Conservation (phyloP, 2,113 vertebrate genomes). For the Zosterops lateralis region DNA sequence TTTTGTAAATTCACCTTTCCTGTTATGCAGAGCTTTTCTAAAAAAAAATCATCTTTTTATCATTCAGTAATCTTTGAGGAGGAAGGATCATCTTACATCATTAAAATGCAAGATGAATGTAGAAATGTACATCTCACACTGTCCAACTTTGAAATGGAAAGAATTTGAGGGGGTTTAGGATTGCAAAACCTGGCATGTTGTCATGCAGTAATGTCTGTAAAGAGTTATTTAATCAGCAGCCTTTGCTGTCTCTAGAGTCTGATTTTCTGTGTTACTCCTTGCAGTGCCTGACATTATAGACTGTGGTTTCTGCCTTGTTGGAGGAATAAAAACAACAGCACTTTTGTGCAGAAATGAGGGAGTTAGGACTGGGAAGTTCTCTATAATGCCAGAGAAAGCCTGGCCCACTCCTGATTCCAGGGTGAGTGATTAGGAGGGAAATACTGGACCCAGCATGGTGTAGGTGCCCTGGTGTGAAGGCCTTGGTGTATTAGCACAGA, state of each 20-base stretch:
- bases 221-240: background rate
- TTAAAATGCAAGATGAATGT: background rate
- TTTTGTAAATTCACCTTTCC: background rate
- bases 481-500: background rate
- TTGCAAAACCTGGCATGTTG: background rate
- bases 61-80: background rate
- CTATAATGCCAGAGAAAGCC: constrained; percentile 78
- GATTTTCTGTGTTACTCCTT: background rate
- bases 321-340: constrained; percentile 78
- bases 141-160: background rate
- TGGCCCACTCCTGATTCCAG: constrained; percentile 80
- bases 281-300: constrained; percentile 84
- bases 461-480: background rate
- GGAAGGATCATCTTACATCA: background rate
- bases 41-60: background rate
- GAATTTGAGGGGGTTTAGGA: background rate
- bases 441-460: background rate
- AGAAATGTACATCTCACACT: background rate
- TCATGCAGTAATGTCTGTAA: background rate
- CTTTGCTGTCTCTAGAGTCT: background rate
- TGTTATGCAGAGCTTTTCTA: background rate
- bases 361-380: constrained; percentile 81
- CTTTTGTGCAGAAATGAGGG: constrained; percentile 86
- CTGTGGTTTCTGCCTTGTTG: constrained; percentile 88
- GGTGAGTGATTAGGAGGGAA: constrained; percentile 71